These are phyloP conservation scores for Hestina assimilis DNA, from an alignment of 1,140 invertebrate genomes.

Conservation along the genomic window DNA sequence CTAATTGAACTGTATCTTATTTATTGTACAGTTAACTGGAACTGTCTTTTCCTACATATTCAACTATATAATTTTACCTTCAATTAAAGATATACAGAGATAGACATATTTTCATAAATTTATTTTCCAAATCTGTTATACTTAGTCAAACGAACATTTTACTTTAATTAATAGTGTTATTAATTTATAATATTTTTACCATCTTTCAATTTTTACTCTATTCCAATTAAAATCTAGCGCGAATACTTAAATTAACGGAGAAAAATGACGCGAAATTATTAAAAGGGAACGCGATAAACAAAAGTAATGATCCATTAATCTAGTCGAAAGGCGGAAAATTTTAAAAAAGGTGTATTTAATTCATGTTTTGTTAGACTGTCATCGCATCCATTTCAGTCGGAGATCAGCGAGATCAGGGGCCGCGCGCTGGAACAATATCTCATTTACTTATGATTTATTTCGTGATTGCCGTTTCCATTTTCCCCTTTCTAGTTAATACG, in stretches of 20 bases:
- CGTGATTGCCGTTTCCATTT: conserved; percentile 44
- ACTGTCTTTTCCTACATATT: too few species aligned
- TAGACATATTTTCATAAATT: too few species aligned
- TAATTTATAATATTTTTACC: neutral
- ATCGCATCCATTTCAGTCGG: conserved; percentile 52
- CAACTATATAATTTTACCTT: too few species aligned
- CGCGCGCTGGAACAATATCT: conserved; percentile 53
- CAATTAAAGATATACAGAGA: too few species aligned
- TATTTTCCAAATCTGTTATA: too few species aligned
- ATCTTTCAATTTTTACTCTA: neutral
- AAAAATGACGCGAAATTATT: conserved; percentile 23
- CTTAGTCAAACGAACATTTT: too few species aligned
- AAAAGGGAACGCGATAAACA: conserved; percentile 24
- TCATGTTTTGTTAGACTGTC: conserved; percentile 50
- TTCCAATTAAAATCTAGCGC: neutral
- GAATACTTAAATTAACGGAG: conserved; percentile 12
- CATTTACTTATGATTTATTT: conserved; percentile 65
- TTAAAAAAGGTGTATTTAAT: conserved; percentile 45
- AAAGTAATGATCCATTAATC: conserved; percentile 36
- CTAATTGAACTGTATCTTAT: too few species aligned
- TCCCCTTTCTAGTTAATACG: conserved; percentile 31
- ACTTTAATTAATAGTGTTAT: too few species aligned
- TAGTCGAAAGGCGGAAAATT: conserved; percentile 31
- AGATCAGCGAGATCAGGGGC: conserved; percentile 40
- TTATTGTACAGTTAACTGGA: too few species aligned